A percentile compares a stretch with the other conserved stretches of the same genome.
Evolutionary conservation across 2,113 vertebrate species (phyloP).

Genomic region (Sardina pilchardus): DNA sequence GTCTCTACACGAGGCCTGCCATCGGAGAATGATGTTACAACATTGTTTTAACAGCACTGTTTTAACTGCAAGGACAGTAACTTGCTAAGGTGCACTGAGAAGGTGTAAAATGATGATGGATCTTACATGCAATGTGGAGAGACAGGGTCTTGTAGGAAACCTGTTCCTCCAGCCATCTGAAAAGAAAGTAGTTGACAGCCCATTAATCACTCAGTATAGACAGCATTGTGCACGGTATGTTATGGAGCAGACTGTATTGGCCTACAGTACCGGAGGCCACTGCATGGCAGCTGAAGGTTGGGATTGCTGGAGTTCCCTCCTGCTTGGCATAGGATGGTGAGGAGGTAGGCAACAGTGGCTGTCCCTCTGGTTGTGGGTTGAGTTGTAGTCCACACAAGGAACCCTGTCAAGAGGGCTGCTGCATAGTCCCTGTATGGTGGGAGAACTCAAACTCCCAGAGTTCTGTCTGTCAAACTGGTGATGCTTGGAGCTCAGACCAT

Average conservation of each 20-base stretch:
- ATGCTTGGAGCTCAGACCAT: slow-evolving; percentile 27
- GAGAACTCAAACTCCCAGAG: slow-evolving; percentile 11
- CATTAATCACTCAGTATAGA: background rate
- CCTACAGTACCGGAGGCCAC: slow-evolving; percentile 39
- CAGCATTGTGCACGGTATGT: background rate
- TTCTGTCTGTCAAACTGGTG: slow-evolving; percentile 7
- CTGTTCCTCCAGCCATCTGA: slow-evolving; percentile 34
- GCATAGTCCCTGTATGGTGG: background rate
- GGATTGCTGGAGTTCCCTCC: background rate
- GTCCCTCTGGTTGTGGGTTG: background rate
- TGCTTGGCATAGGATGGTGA: background rate
- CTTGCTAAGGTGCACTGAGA: background rate
- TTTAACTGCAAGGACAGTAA: background rate
- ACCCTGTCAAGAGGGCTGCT: background rate
- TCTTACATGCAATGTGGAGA: slow-evolving; percentile 44
- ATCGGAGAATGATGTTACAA: slow-evolving; percentile 13
- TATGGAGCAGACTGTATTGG: background rate
- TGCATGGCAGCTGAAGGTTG: background rate
- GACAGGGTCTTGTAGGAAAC: slow-evolving; percentile 19
- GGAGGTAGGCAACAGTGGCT: background rate
- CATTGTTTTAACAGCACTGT: background rate
- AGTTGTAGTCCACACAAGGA: background rate
- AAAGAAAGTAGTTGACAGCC: slow-evolving; percentile 8
- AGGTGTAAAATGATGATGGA: background rate
- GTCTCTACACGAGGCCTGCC: slow-evolving; percentile 28